Base-by-base conservation (phyloP, 2,113 vertebrate species). In the Serilophus lunatus region DNA sequence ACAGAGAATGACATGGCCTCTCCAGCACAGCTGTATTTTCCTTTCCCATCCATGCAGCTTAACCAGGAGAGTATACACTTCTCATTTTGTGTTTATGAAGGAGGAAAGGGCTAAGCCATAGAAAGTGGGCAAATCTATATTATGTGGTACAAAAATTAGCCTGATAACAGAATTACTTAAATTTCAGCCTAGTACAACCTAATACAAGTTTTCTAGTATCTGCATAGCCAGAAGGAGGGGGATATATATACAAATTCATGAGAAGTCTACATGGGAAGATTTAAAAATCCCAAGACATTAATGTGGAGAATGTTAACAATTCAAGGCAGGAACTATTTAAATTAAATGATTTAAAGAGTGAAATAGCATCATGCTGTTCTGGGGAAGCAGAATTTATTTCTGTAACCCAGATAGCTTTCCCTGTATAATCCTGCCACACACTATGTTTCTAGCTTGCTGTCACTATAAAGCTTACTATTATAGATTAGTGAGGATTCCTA, bases 341-440 rank as follows among this genome's bases (percentile, higher is more conserved):
- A 59, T 88, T 60, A 83, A 91, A 90, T 22, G 16, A 94, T 74
- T 59, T 50, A 53, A 91, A 91, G 63, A 54, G 42, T 59, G 49
- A 91, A 95, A 64, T 56, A 77, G 33, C 59, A 64, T 42, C 64
- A 77, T 60, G 61, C 54, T 86, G 56, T 82, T 93, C 75, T 72
- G 40, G 49, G 71, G 38, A 82, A 80, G 93, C 29, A 40, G 72
- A 81, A 76, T 96, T 86, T 93, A 85, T 90, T 97, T 95, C 86
- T 93, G 78, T 44, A 93, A 83, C 88, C 47, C 63, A 69, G 68
- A 95, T 50, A 97, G 66, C 63, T 93, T 88, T 85, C 45, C 69
- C 53, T 70, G 79, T 86, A 77, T 64, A 60, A 45, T 92, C 57
- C 88, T 80, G 79, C 64, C 87, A 75, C 70, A 76, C 59, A 54